Evolutionary conservation across 2,113 vertebrate genomes (phyloP).

Genomic region (Orientallactaga bullata): DNA sequence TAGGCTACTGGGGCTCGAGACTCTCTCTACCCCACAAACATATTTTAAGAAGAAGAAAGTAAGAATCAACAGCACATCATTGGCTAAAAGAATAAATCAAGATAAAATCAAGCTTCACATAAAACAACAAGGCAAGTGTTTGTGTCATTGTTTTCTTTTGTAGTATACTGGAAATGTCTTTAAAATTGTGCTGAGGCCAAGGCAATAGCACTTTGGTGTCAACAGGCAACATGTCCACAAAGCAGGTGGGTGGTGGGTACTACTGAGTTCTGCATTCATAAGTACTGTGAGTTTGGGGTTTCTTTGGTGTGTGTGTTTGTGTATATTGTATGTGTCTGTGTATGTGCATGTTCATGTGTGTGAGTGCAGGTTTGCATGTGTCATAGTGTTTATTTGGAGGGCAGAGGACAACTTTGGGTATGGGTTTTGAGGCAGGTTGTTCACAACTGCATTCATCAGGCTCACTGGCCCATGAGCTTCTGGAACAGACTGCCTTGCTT

Average conservation of each 20-base stretch:
- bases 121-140: background rate
- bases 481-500: no score
- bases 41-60: background rate
- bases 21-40: slow-evolving; percentile 20
- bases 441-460: no score
- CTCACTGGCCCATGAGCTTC: no score
- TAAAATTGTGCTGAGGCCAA: background rate
- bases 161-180: background rate
- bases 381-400: no score
- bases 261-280: background rate
- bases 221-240: background rate
- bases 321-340: no score
- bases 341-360: no score
- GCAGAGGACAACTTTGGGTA: no score
- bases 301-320: no score
- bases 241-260: background rate
- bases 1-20: background rate
- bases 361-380: no score
- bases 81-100: background rate
- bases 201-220: fast-evolving
- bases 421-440: no score
- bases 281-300: background rate
- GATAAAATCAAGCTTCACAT: background rate
- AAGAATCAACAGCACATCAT: background rate
- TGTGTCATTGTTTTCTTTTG: background rate